phyloP scores from a whole-genome alignment of 2,113 vertebrate species.

The Rhadina sibilatrix region DNA sequence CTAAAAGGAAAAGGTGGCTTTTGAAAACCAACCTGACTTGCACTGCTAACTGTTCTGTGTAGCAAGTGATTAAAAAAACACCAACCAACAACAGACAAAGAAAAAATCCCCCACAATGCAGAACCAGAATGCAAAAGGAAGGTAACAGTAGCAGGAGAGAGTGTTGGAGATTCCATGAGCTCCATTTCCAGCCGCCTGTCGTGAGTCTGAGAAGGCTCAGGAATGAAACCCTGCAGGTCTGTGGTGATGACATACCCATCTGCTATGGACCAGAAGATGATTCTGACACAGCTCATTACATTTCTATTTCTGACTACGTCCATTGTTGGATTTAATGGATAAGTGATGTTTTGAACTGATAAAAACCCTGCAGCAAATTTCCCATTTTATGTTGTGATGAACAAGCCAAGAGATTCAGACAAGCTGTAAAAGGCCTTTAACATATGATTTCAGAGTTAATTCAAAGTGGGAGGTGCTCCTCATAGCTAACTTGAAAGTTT shows the following conservation, averaged over 20 bases:
- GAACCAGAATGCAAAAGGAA: background rate
- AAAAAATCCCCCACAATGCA: background rate
- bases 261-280: background rate
- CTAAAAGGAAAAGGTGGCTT: background rate
- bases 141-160: background rate
- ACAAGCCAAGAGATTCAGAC: background rate
- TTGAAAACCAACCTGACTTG: background rate
- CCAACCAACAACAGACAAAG: background rate
- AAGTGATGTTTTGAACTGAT: slow-evolving; percentile 34
- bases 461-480: slow-evolving; percentile 24
- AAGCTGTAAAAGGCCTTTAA: background rate
- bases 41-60: background rate
- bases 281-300: background rate
- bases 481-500: background rate
- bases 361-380: slow-evolving; percentile 20
- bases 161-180: background rate
- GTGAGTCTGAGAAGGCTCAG: background rate
- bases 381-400: background rate
- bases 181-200: background rate
- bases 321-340: slow-evolving; percentile 37
- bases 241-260: background rate
- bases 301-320: slow-evolving; percentile 30
- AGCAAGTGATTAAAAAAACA: background rate
- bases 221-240: slow-evolving; percentile 47
- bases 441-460: background rate